Conservation (phyloP, 1,140 invertebrate genomes). For the Pseudomyrmex concolor region DNA sequence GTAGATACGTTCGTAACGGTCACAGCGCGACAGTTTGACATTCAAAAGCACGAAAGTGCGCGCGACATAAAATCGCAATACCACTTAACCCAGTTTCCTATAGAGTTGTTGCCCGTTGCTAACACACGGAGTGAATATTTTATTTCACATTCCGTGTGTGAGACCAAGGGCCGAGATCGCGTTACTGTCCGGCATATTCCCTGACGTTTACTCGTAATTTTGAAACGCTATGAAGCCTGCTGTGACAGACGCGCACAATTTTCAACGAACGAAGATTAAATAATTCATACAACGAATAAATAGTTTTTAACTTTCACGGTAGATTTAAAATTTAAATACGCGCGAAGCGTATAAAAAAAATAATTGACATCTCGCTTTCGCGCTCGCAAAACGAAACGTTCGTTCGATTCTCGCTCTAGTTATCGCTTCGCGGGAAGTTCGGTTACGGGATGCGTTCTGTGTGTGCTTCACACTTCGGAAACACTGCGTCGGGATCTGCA, state of each 20-base stretch:
- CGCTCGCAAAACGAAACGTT: not conserved
- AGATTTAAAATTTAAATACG: not conserved
- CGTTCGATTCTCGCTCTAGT: not conserved
- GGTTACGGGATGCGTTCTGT: not conserved
- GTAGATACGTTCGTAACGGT: not conserved
- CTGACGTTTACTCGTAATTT: conserved; percentile 5
- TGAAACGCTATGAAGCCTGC: no score
- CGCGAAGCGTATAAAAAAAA: no score
- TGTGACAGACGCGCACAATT: no score
- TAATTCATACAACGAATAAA: not conserved
- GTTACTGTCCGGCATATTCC: conserved; percentile 11
- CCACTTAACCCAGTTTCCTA: conserved; percentile 38
- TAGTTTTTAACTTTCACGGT: no score
- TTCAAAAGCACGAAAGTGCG: conserved; percentile 1
- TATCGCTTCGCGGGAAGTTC: not conserved
- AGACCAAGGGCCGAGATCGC: conserved; percentile 8
- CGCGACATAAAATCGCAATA: conserved; percentile 22
- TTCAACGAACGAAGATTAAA: no score
- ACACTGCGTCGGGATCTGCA: conserved; percentile 47
- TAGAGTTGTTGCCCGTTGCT: not conserved
- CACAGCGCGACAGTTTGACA: not conserved
- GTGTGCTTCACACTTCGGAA: conserved; percentile 36
- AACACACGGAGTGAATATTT: conserved; percentile 13
- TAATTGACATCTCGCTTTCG: not conserved
- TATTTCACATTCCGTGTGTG: not conserved